Base-by-base conservation (phyloP, 2,113 vertebrate species). In the Serilophus lunatus region DNA sequence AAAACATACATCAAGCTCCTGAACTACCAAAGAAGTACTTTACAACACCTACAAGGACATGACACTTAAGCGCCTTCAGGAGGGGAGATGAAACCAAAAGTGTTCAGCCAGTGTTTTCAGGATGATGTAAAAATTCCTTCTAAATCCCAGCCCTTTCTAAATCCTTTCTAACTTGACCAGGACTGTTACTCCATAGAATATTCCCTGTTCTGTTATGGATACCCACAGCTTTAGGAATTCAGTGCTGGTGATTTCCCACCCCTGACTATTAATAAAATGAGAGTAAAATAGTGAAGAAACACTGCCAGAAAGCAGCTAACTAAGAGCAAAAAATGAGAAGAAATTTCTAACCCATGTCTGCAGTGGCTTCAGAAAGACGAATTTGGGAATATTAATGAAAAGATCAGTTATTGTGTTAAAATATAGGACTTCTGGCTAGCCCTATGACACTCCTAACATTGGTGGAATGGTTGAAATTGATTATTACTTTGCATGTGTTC, bases 301-400 rank as follows among this genome's bases (percentile, higher is more conserved):
- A 40, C 3, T 53, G 19, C 23, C 40, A 76, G n/a, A 88, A 79
- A 79, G 15, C 10, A 75, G 15, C 3, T 56, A 8, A 64, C 53
- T 33, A 45, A 56, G 13, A 93, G 9, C 7, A 70, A 70, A 63
- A 40, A 47, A 68, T 29, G 9, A 6, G 3, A 56, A 64, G 25
- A 72, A 86, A 49, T 0, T 7, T 51, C 26, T 5, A 5, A 20
- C 3, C 10, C 1, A 0, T 42, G 16, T 23, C 36, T 85, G 33
- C 23, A 68, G 33, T 36, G 53, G 44, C 53, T 79, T 49, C 24
- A 85, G 61, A 88, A 82, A 23, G 3, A 40, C 0, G 6, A 47
- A 12, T 45, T 79, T 44, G 11, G 15, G 23, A 76, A 60, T 57
- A 42, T 24, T 53, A 72, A 76, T 75, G 23, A 85, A 91, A 95